These are phyloP conservation scores for Spinus pinus DNA, from an alignment of 2,797 vertebrate species.

Conservation along the genomic window DNA sequence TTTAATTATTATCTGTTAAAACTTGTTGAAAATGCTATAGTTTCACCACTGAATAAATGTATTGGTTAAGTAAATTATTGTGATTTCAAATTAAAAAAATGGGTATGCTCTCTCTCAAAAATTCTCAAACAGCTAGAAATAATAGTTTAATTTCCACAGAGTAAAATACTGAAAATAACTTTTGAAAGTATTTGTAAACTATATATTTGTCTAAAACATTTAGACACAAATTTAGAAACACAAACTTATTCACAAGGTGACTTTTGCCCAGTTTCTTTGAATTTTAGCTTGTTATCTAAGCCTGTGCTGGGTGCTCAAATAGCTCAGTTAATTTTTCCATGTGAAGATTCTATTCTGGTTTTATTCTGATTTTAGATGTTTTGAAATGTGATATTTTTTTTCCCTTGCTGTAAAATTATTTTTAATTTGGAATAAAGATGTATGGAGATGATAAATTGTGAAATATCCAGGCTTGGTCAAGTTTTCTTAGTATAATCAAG, in stretches of 20 bases:
- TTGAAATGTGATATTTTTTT: not conserved
- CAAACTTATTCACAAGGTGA: not conserved
- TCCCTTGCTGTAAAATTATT: not conserved
- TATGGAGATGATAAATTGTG: not conserved
- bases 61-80: not conserved
- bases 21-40: not conserved
- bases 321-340: not conserved
- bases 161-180: not conserved
- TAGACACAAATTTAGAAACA: not conserved
- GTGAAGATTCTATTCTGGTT: not conserved
- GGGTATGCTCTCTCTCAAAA: not conserved
- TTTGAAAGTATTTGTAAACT: not conserved
- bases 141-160: not conserved
- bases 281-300: not conserved
- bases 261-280: not conserved
- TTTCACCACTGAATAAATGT: rapidly evolving
- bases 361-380: not conserved
- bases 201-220: not conserved
- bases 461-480: not conserved
- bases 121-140: not conserved
- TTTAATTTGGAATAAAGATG: not conserved
- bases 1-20: not conserved
- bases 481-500: not conserved
- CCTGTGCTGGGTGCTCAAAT: not conserved
- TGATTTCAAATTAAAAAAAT: not conserved